Evolutionary conservation across 2,797 vertebrate species (phyloP).

Genomic region (Leucoraja ocellata): DNA sequence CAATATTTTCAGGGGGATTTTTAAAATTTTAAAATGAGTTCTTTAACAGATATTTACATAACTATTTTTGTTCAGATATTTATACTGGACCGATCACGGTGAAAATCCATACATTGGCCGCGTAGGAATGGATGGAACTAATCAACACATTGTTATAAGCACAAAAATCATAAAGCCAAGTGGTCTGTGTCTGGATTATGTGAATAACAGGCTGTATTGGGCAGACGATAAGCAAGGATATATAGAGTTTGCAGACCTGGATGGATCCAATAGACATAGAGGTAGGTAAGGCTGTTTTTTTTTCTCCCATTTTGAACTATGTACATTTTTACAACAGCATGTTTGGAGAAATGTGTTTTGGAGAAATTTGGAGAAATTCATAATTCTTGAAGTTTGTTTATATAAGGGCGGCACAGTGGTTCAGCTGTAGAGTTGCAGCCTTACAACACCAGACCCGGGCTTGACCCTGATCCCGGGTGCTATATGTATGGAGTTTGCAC

Average conservation of each 20-base stretch:
- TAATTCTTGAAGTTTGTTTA: not conserved
- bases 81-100: constrained; percentile 97
- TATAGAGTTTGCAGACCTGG: constrained; percentile 91
- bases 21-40: not conserved
- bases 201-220: constrained; percentile 90
- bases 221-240: constrained; percentile 78
- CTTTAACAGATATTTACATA: not conserved
- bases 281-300: constrained; percentile 58
- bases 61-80: constrained; percentile 61
- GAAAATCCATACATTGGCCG: constrained; percentile 84
- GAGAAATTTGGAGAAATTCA: too few species aligned
- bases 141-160: constrained; percentile 77
- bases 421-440: too few species aligned
- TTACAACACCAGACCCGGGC: too few species aligned
- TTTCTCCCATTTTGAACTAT: not conserved
- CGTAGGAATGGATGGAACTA: constrained; percentile 88
- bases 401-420: not conserved
- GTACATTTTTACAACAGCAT: not conserved
- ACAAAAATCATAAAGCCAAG: constrained; percentile 84
- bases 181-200: constrained; percentile 91
- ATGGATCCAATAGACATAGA: constrained; percentile 81
- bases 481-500: too few species aligned
- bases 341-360: too few species aligned
- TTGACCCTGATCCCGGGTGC: too few species aligned
- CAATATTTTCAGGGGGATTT: not conserved